phyloP scores from a whole-genome alignment of 2,113 vertebrate genomes.

The Strix aluco region DNA sequence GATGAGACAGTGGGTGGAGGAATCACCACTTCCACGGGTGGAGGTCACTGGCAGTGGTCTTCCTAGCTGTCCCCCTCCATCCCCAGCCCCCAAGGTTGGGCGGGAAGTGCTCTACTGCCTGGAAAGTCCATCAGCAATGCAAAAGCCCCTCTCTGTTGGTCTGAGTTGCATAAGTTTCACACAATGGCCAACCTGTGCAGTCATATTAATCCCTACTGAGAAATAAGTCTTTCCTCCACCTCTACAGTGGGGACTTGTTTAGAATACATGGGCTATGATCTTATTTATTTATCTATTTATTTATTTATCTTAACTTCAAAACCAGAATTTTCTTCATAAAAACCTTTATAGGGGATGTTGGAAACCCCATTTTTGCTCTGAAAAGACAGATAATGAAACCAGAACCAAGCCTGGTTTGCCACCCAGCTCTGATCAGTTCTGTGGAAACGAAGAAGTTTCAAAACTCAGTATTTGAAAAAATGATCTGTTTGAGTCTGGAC shows the following conservation, averaged over 20 bases:
- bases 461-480: not conserved
- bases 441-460: not conserved
- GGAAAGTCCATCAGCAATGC: conserved; percentile 29
- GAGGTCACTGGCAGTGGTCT: rapidly evolving
- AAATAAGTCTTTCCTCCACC: not conserved
- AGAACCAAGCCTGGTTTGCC: not conserved
- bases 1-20: rapidly evolving
- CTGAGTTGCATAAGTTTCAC: not conserved
- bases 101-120: rapidly evolving
- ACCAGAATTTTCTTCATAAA: not conserved
- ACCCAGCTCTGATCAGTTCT: not conserved
- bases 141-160: not conserved
- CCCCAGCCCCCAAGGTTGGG: not conserved
- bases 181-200: not conserved
- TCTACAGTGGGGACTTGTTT: not conserved
- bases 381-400: not conserved
- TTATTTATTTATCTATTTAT: not conserved
- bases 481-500: rapidly evolving
- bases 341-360: not conserved
- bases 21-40: rapidly evolving
- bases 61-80: rapidly evolving
- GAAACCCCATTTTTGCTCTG: not conserved
- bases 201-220: not conserved
- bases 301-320: not conserved
- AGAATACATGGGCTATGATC: not conserved